Conservation (phyloP, 2,888 invertebrate species). For the Smittia aterrima region DNA sequence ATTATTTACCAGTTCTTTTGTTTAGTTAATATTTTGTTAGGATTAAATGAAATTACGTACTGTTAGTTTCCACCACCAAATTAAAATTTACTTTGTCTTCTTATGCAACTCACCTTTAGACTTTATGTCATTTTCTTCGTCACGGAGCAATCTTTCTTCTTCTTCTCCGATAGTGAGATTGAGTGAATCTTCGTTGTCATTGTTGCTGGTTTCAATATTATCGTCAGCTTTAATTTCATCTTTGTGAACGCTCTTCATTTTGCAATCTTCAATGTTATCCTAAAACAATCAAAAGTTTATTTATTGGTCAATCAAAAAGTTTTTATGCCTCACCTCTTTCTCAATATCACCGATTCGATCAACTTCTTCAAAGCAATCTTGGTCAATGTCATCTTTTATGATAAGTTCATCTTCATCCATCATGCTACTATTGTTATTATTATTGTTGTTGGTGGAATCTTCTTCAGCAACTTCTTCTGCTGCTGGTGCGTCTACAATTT, state of each 20-base stretch:
- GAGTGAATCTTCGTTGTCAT: conserved; percentile 75
- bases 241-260: conserved; percentile 47
- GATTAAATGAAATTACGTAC: neutral
- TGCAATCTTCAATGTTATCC: too few relatives aligned
- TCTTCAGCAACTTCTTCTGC: conserved; percentile 32
- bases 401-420: conserved; percentile 43
- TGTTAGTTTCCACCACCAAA: neutral
- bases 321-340: conserved; percentile 42
- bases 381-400: conserved; percentile 42
- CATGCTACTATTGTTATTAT: conserved; percentile 35
- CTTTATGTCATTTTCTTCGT: conserved; percentile 66
- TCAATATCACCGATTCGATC: conserved; percentile 44
- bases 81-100: conserved; percentile 42
- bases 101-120: conserved; percentile 56
- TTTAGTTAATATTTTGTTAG: neutral
- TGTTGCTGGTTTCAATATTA: conserved; percentile 58
- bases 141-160: conserved; percentile 71
- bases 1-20: neutral
- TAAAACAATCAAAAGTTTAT: conserved; percentile 27
- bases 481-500: conserved; percentile 47
- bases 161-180: conserved; percentile 79
- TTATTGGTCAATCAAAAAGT: neutral
- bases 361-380: conserved; percentile 40
- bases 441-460: conserved; percentile 34
- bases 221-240: conserved; percentile 20